Evolutionary conservation across 2,888 invertebrate genomes (phyloP).

Genomic region (Miltochrista miniata): DNA sequence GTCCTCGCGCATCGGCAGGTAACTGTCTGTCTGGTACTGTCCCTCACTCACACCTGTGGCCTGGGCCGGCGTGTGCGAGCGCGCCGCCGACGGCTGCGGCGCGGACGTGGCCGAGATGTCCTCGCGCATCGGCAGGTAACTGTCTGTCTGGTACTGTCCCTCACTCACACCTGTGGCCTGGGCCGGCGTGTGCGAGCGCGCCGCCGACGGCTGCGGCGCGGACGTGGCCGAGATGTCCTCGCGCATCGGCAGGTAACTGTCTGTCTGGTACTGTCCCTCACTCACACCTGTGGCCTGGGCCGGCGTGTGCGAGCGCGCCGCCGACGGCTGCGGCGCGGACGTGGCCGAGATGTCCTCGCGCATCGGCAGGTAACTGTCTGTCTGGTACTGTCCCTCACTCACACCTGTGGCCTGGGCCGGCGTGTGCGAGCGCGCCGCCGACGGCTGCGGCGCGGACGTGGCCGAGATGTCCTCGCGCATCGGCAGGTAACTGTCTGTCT

Average conservation of each 20-base stretch:
- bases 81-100: constrained; percentile 77
- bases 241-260: no score
- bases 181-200: constrained; percentile 14
- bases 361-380: constrained; percentile 63
- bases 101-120: constrained; percentile 79
- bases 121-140: constrained; percentile 72
- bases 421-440: no score
- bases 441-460: no score
- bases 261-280: no score
- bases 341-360: constrained; percentile 78
- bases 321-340: constrained; percentile 73
- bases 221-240: constrained; percentile 47
- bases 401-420: no score
- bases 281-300: constrained; percentile 86
- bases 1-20: constrained; percentile 76
- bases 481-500: no score
- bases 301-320: constrained; percentile 87
- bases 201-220: constrained; percentile 69
- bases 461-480: no score
- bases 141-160: no score
- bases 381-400: no score
- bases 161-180: neutral
- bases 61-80: constrained; percentile 90
- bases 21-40: no score
- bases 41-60: constrained; percentile 84